These are phyloP conservation scores for Nematolebias whitei DNA, from an alignment of 2,113 vertebrate genomes.

Conservation along the genomic window DNA sequence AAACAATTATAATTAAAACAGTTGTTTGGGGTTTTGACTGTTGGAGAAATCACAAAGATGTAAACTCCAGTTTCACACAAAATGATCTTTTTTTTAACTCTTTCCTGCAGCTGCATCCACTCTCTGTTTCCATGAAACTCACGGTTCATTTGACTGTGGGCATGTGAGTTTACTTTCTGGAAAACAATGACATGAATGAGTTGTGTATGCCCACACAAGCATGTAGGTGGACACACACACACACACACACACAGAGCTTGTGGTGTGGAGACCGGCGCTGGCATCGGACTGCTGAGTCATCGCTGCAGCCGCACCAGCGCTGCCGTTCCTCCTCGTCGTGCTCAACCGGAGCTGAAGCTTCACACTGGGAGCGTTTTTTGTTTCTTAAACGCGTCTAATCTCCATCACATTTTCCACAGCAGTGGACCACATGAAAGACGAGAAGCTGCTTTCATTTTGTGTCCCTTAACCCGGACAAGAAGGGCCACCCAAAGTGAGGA, in stretches of 20 bases:
- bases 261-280: slow-evolving; percentile 49
- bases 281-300: slow-evolving; percentile 73
- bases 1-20: too few relatives aligned
- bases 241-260: slow-evolving; percentile 20
- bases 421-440: slow-evolving; percentile 69
- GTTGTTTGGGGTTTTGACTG: too few relatives aligned
- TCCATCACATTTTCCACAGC: slow-evolving; percentile 59
- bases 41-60: too few relatives aligned
- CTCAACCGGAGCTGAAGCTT: slow-evolving; percentile 54
- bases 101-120: too few relatives aligned
- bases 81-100: too few relatives aligned
- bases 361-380: slow-evolving; percentile 37
- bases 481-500: slow-evolving; percentile 17
- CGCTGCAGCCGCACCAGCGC: slow-evolving; percentile 45
- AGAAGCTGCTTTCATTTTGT: slow-evolving; percentile 38
- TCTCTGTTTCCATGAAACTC: too few relatives aligned
- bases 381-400: slow-evolving; percentile 58
- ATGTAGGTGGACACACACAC: slow-evolving; percentile 39
- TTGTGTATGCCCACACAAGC: slow-evolving; percentile 44
- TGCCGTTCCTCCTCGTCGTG: slow-evolving; percentile 54
- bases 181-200: slow-evolving; percentile 44
- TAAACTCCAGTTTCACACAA: too few relatives aligned
- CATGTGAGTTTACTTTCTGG: slow-evolving; percentile 25
- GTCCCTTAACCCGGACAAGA: slow-evolving; percentile 48
- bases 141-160: neutral